Percentiles rank a stretch among this genome's conserved stretches.
Evolutionary conservation across 2,113 vertebrate species (phyloP).

Genomic region (Psittacus erithacus): DNA sequence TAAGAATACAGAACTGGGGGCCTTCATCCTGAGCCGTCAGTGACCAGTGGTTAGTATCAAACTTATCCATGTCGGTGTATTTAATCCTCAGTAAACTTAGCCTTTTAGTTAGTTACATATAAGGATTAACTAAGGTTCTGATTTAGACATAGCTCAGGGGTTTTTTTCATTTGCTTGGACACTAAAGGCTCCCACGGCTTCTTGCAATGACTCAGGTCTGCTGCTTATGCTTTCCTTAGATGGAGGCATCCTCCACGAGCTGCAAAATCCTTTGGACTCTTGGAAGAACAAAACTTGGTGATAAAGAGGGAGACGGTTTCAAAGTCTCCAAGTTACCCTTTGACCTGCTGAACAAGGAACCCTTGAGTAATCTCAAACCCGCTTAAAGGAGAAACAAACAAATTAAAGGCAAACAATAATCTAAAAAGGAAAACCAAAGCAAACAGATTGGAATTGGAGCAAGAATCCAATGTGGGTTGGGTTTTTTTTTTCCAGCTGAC

Average conservation of each 20-base stretch:
- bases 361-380: conserved; percentile 47
- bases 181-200: neutral
- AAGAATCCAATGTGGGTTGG: neutral
- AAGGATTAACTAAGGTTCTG: neutral
- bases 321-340: conserved; percentile 62
- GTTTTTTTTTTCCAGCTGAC: neutral
- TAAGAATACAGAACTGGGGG: neutral
- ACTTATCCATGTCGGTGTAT: neutral
- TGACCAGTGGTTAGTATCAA: neutral
- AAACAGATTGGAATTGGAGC: conserved; percentile 12
- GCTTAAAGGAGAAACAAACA: conserved; percentile 68
- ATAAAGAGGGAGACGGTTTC: conserved; percentile 62
- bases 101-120: neutral
- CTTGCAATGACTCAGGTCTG: conserved; percentile 24
- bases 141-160: neutral
- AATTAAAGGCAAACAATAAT: conserved; percentile 56
- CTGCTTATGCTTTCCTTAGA: conserved; percentile 25
- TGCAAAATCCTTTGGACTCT: conserved; percentile 65
- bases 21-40: neutral
- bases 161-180: neutral
- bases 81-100: neutral
- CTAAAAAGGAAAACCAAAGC: conserved; percentile 58
- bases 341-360: conserved; percentile 62
- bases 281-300: conserved; percentile 41
- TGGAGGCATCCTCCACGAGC: conserved; percentile 33